phyloP scores from a whole-genome alignment of 2,888 invertebrate genomes.

The Diplolepis rosae region DNA sequence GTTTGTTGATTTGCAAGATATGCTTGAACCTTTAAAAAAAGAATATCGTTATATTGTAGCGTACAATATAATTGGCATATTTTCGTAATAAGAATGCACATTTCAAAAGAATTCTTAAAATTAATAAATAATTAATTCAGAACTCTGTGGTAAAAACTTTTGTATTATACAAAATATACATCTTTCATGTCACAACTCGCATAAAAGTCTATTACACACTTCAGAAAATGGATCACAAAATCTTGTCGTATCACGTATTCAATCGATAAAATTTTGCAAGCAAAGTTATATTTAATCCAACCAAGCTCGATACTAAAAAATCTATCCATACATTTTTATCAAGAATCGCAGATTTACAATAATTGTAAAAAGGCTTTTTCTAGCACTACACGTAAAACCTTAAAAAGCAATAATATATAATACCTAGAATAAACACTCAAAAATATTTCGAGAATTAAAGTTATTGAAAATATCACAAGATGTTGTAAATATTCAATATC shows the following conservation, averaged over 20 bases:
- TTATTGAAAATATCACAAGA: slow-evolving; percentile 24
- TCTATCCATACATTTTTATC: background rate
- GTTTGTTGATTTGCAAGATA: too few species aligned
- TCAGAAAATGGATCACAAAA: background rate
- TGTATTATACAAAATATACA: slow-evolving; percentile 17
- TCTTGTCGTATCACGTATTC: background rate
- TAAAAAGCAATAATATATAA: too few species aligned
- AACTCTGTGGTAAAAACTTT: background rate
- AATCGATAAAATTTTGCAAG: background rate
- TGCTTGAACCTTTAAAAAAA: too few species aligned
- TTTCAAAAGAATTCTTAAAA: too few species aligned
- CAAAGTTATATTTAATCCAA: background rate
- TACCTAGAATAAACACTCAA: slow-evolving; percentile 4
- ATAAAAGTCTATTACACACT: background rate
- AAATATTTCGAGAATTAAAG: background rate
- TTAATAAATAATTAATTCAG: background rate
- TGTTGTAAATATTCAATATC: background rate
- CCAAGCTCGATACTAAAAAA: background rate
- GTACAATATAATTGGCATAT: too few species aligned
- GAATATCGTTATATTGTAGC: too few species aligned
- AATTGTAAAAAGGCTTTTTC: background rate
- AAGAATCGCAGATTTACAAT: background rate
- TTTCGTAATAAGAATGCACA: too few species aligned
- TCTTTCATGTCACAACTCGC: background rate
- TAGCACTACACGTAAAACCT: background rate